Conservation (phyloP, 2,797 vertebrate species). For the Melanotaenia pygmaea region DNA sequence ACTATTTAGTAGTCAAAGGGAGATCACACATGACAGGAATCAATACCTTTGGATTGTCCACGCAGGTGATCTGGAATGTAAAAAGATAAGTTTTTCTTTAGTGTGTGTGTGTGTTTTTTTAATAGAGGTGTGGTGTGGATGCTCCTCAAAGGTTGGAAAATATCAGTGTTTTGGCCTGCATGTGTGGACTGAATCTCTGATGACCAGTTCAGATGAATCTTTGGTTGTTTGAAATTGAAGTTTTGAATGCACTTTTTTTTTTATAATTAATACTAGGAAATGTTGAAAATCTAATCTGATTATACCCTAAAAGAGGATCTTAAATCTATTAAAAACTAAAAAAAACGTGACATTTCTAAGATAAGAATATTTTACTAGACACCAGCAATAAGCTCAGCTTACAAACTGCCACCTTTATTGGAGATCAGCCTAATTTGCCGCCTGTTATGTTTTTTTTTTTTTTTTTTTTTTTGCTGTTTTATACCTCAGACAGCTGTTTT, state of each 20-base stretch:
- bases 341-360: constrained; percentile 13
- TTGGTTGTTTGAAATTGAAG: background rate
- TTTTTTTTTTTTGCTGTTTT: constrained; percentile 24
- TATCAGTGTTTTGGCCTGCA: background rate
- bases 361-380: constrained; percentile 13
- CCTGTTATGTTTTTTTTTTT: constrained; percentile 15
- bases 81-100: background rate
- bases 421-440: constrained; percentile 40
- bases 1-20: background rate
- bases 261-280: background rate
- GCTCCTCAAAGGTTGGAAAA: background rate
- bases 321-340: background rate
- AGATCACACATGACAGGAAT: background rate
- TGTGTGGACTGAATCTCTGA: background rate
- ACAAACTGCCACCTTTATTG: constrained; percentile 31
- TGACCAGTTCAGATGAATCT: background rate
- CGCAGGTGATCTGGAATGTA: no score
- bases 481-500: constrained; percentile 50
- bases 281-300: background rate
- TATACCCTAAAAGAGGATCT: background rate
- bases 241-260: background rate
- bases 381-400: constrained; percentile 7
- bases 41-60: background rate
- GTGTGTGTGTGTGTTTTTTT: background rate
- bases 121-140: background rate